Evolutionary conservation across 2,113 vertebrate genomes (phyloP), one percentile per base, ranked within the genome.

Genomic region (Hassar affinis): DNA sequence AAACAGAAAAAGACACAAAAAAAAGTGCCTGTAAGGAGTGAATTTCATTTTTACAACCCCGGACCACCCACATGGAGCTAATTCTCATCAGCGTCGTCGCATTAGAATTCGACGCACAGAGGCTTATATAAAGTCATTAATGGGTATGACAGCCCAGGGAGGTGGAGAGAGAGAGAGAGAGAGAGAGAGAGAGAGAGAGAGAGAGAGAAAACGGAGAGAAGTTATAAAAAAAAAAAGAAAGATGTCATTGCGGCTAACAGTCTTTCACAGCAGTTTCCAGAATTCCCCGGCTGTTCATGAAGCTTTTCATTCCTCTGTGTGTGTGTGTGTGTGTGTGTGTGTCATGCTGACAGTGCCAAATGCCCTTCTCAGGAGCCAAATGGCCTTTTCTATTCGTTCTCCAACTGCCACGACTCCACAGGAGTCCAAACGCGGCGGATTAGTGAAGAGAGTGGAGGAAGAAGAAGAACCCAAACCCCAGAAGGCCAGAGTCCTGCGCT

Each of bases 301-400:
- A 71, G 4, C 79, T 81, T 27, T 81, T 81, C 49, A 56, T 38
- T 56, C 9, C 51, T 38, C 51, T 12, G 8, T 12, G 6, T n/a
- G n/a, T 4, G 57, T 30, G 25, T 38, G 54, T 61, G 15, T 47
- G 64, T 22, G 20, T 12, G 8, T 45, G 68, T n/a, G 22, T 64
- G 42, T 61, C 54, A 79, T 42, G 2, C 56, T 62, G 56, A 20
- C 18, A 14, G 56, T 42, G 38, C 76, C 33, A 78, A 15, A 42
- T 42, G n/a, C n/a, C 10, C 82, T 17, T 52, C 35, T 42, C 62
- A 5, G 35, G 42, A 84, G 54, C 38, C 66, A 57, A 84, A 57
- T 79, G 38, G 42, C 22, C 68, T 79, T 64, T 61, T 52, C 83
- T 64, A 61, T 72, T 52, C 66, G 22, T 18, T 30, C 83, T 42